Base-by-base conservation (phyloP, 2,888 invertebrate species). In the Amphimallon solstitiale region DNA sequence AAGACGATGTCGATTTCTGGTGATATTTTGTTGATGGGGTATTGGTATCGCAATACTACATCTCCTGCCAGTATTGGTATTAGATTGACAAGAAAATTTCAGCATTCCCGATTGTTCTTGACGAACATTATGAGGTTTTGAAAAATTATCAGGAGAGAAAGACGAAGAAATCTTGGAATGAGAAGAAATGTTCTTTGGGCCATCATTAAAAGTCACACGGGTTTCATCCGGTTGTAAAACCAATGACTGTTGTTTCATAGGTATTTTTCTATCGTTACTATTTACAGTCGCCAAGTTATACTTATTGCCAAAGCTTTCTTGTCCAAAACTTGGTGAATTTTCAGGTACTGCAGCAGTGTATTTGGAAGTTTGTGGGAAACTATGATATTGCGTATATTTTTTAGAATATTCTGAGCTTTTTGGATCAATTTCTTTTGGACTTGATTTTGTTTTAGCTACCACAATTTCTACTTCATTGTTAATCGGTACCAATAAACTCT, bases 401-500 rank as follows among this genome's bases (percentile, higher is more conserved):
- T 52, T 46, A 6, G 37, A 29, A 46, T 45, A 37, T 29, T 54
- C 48, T 19, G 45, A 6, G 19, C 29, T 56, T 35, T 21, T 56
- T 1, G 48, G 17, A 43, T 17, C 21, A 4, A 10, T 2, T 45
- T 56, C 64, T 10, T 37, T 43, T 3, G 45, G 15, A 45, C 12
- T 65, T 35, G 40, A 14, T 52, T 65, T 71, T 34, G 64, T 48
- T 52, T 80, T 70, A 1, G 79, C 78, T 37, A 82, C 74, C 23
- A 84, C 79, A 46, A 85, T 79, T 77, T 85, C 84, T 35, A 85
- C 75, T 69, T 84, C 82, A 14, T 79, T 79, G 54, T 81, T 78
- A 61, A 81, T 74, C 46, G 81, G 78, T 59, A 75, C 70, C 34
- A 86, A 75, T 46, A 82, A 76, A 37, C 77, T 78, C 61, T 81